Percentiles rank a stretch among this genome's conserved stretches.
phyloP scores from a whole-genome alignment of 2,797 vertebrate genomes.

The Microctenopoma lineatum region DNA sequence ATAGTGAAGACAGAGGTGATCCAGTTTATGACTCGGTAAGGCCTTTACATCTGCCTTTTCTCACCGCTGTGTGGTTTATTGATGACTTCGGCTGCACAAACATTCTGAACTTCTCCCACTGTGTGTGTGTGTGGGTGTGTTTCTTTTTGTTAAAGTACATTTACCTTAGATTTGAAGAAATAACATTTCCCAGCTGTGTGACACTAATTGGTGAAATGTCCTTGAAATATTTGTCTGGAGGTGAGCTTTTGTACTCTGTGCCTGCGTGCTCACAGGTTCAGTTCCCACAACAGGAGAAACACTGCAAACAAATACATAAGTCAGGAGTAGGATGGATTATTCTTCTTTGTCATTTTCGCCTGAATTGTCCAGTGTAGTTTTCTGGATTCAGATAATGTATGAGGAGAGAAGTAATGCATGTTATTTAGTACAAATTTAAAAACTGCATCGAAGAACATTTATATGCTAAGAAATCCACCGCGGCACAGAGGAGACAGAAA shows the following conservation, averaged over 20 bases:
- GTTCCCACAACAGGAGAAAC: background rate
- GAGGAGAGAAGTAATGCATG: background rate
- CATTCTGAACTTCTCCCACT: background rate
- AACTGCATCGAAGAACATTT: slow-evolving; percentile 5
- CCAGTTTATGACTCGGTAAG: background rate
- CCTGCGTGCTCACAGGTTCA: background rate
- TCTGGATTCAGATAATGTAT: background rate
- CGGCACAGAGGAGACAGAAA: slow-evolving; percentile 1
- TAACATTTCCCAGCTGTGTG: background rate
- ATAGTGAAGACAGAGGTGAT: background rate
- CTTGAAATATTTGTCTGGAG: slow-evolving; percentile 16
- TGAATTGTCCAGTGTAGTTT: background rate
- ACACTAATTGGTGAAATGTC: slow-evolving; percentile 13
- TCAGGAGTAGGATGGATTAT: background rate
- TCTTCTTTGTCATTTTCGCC: background rate
- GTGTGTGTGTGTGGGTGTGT: background rate
- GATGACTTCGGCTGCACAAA: background rate
- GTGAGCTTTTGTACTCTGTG: background rate
- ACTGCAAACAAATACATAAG: slow-evolving; percentile 14
- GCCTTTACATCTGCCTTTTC: background rate
- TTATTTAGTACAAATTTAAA: background rate
- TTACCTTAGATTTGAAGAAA: slow-evolving; percentile 1
- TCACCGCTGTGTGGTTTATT: background rate
- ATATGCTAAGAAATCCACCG: background rate
- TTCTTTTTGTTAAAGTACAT: background rate